Evolutionary conservation across 2,113 vertebrate genomes (phyloP).

Genomic region (Brienomyrus longianalis): DNA sequence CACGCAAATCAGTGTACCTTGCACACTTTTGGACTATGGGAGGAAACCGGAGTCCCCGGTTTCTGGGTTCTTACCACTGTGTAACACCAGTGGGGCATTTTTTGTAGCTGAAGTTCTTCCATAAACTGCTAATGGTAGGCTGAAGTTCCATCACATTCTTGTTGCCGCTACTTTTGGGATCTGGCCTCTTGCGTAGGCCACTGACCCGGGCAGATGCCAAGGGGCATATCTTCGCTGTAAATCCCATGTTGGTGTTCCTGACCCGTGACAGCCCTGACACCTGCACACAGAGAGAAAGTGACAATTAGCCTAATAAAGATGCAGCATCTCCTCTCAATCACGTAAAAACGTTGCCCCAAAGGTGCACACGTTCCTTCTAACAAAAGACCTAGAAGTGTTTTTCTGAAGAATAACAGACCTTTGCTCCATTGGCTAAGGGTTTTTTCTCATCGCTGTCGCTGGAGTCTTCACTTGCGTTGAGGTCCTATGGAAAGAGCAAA

Average conservation of each 20-base stretch:
- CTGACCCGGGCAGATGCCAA: conserved; percentile 72
- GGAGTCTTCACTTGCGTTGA: conserved; percentile 15
- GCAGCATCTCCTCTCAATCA: neutral
- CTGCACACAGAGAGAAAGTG: conserved; percentile 46
- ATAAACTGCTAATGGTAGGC: conserved; percentile 74
- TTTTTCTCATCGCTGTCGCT: conserved; percentile 18
- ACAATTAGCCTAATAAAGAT: neutral
- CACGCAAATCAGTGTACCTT: no score
- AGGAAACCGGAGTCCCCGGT: no score
- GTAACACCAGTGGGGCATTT: conserved; percentile 41
- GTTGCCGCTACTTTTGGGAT: conserved; percentile 50
- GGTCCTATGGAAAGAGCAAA: conserved; percentile 31
- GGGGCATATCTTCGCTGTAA: conserved; percentile 50
- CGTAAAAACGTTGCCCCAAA: neutral
- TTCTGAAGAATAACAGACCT: conserved; percentile 38
- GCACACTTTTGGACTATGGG: no score
- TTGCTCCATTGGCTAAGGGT: conserved; percentile 26
- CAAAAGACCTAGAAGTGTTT: neutral
- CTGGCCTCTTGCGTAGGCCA: conserved; percentile 70
- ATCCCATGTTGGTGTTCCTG: conserved; percentile 36
- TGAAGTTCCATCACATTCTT: conserved; percentile 74
- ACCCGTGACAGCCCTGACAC: conserved; percentile 67
- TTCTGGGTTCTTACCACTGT: neutral
- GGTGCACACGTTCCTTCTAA: neutral
- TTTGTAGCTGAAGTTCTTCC: conserved; percentile 85